Conservation (phyloP, 1,140 invertebrate genomes). For the Bombus turneri region DNA sequence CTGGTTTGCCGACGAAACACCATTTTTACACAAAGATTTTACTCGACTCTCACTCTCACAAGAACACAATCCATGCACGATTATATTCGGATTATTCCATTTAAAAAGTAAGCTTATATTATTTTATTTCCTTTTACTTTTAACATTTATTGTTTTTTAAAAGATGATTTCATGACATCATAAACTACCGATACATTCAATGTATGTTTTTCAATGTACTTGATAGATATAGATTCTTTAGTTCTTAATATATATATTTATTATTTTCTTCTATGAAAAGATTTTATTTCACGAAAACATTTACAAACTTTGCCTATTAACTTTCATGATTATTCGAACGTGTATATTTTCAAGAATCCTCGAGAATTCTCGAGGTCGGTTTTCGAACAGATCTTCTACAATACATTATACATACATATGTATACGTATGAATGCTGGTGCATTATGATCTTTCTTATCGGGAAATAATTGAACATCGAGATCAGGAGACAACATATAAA, state of each 20-base stretch:
- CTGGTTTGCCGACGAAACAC: slow-evolving; percentile 77
- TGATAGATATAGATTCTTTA: background rate
- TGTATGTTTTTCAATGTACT: no score
- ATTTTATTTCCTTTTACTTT: background rate
- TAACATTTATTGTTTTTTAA: background rate
- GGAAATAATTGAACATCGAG: slow-evolving; percentile 64
- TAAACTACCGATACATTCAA: no score
- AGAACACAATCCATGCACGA: background rate
- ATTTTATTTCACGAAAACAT: background rate
- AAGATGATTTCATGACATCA: no score
- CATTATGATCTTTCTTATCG: background rate
- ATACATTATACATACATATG: no score
- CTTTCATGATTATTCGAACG: background rate
- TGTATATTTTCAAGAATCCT: background rate
- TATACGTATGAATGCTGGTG: no score
- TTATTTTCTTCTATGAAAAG: background rate
- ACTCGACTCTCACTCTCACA: background rate
- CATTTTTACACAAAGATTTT: slow-evolving; percentile 57
- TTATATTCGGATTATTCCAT: background rate
- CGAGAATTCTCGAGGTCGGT: background rate
- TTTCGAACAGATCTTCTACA: background rate
- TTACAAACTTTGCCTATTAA: background rate
- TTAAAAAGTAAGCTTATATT: background rate
- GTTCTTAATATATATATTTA: background rate
- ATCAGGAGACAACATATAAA: slow-evolving; percentile 59